Evolutionary conservation across 2,888 invertebrate genomes (phyloP).

Genomic region (Hirtodrosophila histrioides): DNA sequence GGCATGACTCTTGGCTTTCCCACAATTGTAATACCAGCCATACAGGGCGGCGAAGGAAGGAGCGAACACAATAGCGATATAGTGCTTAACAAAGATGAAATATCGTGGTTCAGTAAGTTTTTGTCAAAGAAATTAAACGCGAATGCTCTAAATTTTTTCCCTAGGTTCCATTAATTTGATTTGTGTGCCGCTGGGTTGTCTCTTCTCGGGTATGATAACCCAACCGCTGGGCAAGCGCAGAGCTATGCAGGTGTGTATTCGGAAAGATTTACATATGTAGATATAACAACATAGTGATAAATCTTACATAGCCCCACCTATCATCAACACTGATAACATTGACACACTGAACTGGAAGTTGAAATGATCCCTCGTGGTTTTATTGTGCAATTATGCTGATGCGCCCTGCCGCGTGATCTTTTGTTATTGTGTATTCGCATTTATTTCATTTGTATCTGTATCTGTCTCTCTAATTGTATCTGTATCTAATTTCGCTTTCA

Average conservation of each 20-base stretch:
- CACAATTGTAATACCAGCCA: slow-evolving; percentile 91
- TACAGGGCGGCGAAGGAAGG: slow-evolving; percentile 86
- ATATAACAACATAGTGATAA: background rate
- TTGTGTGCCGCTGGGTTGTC: slow-evolving; percentile 91
- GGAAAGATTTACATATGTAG: background rate
- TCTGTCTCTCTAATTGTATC: slow-evolving; percentile 1
- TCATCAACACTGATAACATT: slow-evolving; percentile 34
- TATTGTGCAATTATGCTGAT: slow-evolving; percentile 53
- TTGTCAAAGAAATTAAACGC: background rate
- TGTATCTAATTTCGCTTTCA: slow-evolving; percentile 47
- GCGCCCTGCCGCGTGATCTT: slow-evolving; percentile 18
- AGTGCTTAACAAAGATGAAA: slow-evolving; percentile 87
- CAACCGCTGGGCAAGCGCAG: slow-evolving; percentile 89
- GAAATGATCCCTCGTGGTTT: slow-evolving; percentile 31
- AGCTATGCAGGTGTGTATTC: slow-evolving; percentile 88
- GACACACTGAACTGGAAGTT: slow-evolving; percentile 54
- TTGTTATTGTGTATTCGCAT: slow-evolving; percentile 3
- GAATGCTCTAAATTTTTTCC: background rate
- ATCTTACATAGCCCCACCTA: background rate
- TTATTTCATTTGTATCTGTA: slow-evolving; percentile 2
- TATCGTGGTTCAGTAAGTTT: slow-evolving; percentile 90
- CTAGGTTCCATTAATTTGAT: slow-evolving; percentile 92
- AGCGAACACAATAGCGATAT: slow-evolving; percentile 82
- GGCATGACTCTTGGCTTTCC: slow-evolving; percentile 93
- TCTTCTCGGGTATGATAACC: slow-evolving; percentile 89